Evolutionary conservation across 2,797 vertebrate genomes (phyloP).

Genomic region (Hippocampus kuda): DNA sequence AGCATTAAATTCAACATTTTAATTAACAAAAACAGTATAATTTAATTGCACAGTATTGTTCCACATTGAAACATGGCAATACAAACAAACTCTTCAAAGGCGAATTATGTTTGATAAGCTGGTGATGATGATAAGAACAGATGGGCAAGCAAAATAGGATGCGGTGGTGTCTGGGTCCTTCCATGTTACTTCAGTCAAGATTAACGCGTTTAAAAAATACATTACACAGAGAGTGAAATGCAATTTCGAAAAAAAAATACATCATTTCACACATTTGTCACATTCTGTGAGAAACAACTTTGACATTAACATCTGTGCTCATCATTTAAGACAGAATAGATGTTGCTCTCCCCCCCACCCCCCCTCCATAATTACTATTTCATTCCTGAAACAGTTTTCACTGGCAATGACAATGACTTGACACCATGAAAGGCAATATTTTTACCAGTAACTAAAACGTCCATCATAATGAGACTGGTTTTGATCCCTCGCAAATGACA

Average conservation of each 20-base stretch:
- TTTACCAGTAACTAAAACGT: conserved; percentile 21
- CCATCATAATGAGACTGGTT: conserved; percentile 27
- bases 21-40: background rate
- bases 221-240: background rate
- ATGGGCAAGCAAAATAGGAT: background rate
- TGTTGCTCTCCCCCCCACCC: background rate
- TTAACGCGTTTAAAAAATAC: conserved; percentile 1
- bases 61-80: conserved; percentile 30
- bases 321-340: background rate
- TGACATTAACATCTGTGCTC: background rate
- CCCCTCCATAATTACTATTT: background rate
- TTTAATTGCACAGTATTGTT: background rate
- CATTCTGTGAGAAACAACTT: background rate
- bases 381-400: conserved; percentile 9
- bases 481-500: conserved; percentile 44
- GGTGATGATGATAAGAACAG: conserved; percentile 30
- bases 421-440: conserved; percentile 14
- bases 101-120: conserved; percentile 33
- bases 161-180: conserved; percentile 10
- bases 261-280: background rate
- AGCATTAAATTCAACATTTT: no score
- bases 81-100: conserved; percentile 41
- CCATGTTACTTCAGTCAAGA: conserved; percentile 8
- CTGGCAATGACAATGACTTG: conserved; percentile 13
- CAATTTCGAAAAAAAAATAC: background rate